Percentiles rank a stretch among this genome's conserved stretches.
phyloP scores from a whole-genome alignment of 1,140 invertebrate species.

The Gryllus bimaculatus region DNA sequence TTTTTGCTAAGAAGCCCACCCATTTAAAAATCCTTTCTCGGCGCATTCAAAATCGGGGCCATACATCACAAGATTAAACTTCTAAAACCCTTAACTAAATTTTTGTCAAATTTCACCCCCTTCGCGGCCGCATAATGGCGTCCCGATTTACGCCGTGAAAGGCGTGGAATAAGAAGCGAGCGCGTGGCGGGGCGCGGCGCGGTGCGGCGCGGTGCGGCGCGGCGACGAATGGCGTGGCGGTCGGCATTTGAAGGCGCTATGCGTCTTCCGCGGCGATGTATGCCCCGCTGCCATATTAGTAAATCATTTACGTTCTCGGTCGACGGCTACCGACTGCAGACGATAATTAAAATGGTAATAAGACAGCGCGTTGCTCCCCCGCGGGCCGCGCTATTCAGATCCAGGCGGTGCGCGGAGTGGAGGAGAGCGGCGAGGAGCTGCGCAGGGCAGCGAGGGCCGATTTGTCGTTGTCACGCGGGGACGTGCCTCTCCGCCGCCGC shows the following conservation, averaged over 20 bases:
- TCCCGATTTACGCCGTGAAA: neutral
- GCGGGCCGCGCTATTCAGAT: neutral
- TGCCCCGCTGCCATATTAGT: neutral
- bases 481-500: too few species aligned
- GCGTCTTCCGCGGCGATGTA: neutral
- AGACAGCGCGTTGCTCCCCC: neutral
- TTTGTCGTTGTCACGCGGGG: neutral
- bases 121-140: neutral
- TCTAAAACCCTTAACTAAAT: neutral
- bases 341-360: slow-evolving; percentile 6
- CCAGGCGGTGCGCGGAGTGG: too few species aligned
- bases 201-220: too few species aligned
- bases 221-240: neutral
- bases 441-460: neutral
- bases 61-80: slow-evolving; percentile 1
- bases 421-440: neutral
- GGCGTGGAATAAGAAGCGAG: neutral
- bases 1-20: neutral
- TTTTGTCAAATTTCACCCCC: neutral
- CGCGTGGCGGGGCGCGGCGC: neutral
- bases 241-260: neutral
- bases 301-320: neutral
- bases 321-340: neutral
- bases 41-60: neutral
- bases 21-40: neutral